Evolutionary conservation across 2,888 invertebrate species (phyloP), one percentile per base, ranked within the genome.

Genomic region (Tanypteryx hageni): DNA sequence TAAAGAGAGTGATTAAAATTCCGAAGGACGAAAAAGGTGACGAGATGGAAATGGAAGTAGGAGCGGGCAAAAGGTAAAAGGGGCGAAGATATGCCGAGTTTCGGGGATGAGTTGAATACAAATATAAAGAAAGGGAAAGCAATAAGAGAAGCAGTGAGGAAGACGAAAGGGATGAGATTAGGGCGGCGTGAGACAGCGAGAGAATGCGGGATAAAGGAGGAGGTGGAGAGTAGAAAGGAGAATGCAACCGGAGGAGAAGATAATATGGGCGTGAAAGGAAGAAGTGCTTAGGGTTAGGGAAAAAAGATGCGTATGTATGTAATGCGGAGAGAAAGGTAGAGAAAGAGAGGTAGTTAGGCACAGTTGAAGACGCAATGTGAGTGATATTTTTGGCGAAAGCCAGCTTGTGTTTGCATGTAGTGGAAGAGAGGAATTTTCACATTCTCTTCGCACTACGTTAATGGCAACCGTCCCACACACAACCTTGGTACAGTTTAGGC

Each of bases 361-460:
- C 22, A 76, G 76, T 76, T 14, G 18, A 68, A 22, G 68, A n/a
- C 68, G 68, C 68, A 5, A 18, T 9, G 22, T 22, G n/a, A 22
- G 9, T 22, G 76, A 76, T 27, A 22, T 76, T 76, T 44, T 76
- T 22, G 76, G 22, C 22, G 27, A 76, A 76, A 76, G n/a, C 76
- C 76, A 44, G 44, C 44, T 76, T 76, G 76, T 27, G 76, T 76
- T n/a, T 64, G 16, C 14, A 14, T n/a, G 64, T 76, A 27, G 22
- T 27, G 76, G 11, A 27, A 27, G 27, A 22, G 76, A 76, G 76
- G 76, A 76, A 76, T 76, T 76, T 76, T 27, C 76, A 22, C 76
- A 22, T 76, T 76, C 76, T 22, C 27, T 76, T 76, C 76, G 76
- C 76, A 76, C 22, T 76, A 76, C 11, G 76, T 76, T 76, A 27